Conservation (phyloP, 2,797 vertebrate species). For the Bovichtus diacanthus region DNA sequence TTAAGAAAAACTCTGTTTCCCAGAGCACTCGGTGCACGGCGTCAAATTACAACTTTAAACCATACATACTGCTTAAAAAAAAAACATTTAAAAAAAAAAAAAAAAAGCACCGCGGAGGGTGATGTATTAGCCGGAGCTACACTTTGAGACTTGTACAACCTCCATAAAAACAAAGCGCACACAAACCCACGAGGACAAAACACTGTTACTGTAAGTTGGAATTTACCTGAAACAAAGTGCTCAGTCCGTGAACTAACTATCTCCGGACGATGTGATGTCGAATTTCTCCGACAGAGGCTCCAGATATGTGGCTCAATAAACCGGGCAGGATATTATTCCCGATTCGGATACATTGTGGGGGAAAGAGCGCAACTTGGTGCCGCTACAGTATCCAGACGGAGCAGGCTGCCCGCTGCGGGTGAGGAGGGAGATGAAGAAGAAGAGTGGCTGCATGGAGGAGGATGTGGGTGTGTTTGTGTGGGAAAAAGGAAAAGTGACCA, state of each 20-base stretch:
- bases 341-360: slow-evolving; percentile 60
- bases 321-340: slow-evolving; percentile 37
- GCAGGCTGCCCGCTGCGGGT: slow-evolving; percentile 51
- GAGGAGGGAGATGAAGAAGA: slow-evolving; percentile 49
- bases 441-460: slow-evolving; percentile 74
- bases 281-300: slow-evolving; percentile 16
- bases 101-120: background rate
- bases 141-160: background rate
- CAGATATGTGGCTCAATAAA: slow-evolving; percentile 25
- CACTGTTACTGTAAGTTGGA: slow-evolving; percentile 32
- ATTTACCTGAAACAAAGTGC: slow-evolving; percentile 67
- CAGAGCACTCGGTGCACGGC: background rate
- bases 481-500: slow-evolving; percentile 84
- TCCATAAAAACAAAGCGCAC: slow-evolving; percentile 1
- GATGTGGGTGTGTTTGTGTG: slow-evolving; percentile 83
- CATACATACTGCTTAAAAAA: background rate
- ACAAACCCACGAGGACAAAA: background rate
- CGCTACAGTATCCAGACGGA: slow-evolving; percentile 54
- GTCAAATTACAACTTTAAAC: slow-evolving; percentile 42
- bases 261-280: slow-evolving; percentile 39
- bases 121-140: background rate
- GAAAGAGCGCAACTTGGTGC: slow-evolving; percentile 56
- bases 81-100: no score
- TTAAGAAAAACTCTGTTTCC: background rate
- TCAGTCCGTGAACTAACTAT: background rate